Percentiles rank a stretch among this genome's conserved stretches.
These are phyloP conservation scores for human DNA, from an alignment of 2,113 vertebrate species.

Conservation along the genomic window DNA sequence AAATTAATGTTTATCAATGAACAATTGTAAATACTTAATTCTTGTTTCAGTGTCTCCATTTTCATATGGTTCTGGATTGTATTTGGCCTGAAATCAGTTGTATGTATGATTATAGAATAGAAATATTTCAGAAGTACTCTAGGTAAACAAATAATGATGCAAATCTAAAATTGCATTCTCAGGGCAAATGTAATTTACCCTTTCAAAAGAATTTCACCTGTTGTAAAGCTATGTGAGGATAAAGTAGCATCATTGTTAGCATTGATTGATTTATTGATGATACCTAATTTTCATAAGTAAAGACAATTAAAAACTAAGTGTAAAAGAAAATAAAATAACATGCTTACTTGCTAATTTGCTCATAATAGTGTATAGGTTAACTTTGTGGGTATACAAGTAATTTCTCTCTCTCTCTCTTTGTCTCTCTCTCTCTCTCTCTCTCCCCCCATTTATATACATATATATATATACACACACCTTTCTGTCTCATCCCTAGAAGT, in stretches of 20 bases:
- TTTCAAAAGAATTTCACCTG: neutral
- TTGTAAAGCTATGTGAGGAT: neutral
- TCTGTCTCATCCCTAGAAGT: conserved; percentile 87
- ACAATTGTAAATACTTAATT: neutral
- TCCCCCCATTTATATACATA: neutral
- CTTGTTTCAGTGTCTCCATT: neutral
- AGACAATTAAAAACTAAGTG: neutral
- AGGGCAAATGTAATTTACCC: neutral
- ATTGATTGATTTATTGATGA: neutral
- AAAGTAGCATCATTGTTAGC: neutral
- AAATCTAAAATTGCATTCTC: neutral
- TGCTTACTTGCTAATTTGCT: neutral
- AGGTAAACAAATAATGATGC: neutral
- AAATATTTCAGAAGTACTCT: neutral
- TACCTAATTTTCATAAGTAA: neutral
- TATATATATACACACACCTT: neutral
- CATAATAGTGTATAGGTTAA: neutral
- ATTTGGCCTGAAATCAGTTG: accelerated
- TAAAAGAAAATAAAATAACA: neutral
- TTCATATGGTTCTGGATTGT: neutral
- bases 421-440: neutral
- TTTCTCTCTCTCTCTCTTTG: neutral
- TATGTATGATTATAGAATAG: neutral
- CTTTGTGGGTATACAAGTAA: accelerated
- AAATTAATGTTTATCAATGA: neutral